These are phyloP conservation scores for Orthonevra nobilis DNA, from an alignment of 2,888 invertebrate genomes.

Conservation along the genomic window DNA sequence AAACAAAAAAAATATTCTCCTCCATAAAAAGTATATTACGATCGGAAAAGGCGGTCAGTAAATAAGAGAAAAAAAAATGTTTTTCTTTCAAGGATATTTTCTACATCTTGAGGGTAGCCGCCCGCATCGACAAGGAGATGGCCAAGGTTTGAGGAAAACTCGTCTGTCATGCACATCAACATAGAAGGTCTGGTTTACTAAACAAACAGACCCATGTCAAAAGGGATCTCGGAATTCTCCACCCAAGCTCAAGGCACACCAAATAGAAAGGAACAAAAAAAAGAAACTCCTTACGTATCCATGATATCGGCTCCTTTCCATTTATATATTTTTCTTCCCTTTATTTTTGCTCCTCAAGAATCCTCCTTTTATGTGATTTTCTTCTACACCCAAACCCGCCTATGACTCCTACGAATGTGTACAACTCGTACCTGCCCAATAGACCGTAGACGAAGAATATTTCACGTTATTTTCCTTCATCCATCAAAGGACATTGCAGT, in stretches of 20 bases:
- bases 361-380: conserved; percentile 48
- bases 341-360: conserved; percentile 32
- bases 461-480: conserved; percentile 64
- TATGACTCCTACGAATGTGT: conserved; percentile 54
- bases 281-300: conserved; percentile 28
- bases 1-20: conserved; percentile 10
- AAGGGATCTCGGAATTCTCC: conserved; percentile 55
- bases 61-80: conserved; percentile 18
- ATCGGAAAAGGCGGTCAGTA: conserved; percentile 16
- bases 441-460: conserved; percentile 50
- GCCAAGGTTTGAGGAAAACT: conserved; percentile 19
- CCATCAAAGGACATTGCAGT: conserved; percentile 66
- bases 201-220: conserved; percentile 56
- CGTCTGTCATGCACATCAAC: conserved; percentile 45
- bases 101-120: background rate
- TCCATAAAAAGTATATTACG: too few relatives aligned
- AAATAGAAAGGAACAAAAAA: background rate
- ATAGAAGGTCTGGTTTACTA: conserved; percentile 28
- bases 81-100: conserved; percentile 15
- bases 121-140: background rate
- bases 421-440: conserved; percentile 16
- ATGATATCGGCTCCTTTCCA: conserved; percentile 39
- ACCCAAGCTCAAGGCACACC: conserved; percentile 38
- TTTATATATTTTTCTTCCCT: conserved; percentile 33
- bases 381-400: conserved; percentile 28